Evolutionary conservation across 2,113 vertebrate genomes (phyloP), one percentile per base, ranked within the genome.

Genomic region (Lycaon pictus): DNA sequence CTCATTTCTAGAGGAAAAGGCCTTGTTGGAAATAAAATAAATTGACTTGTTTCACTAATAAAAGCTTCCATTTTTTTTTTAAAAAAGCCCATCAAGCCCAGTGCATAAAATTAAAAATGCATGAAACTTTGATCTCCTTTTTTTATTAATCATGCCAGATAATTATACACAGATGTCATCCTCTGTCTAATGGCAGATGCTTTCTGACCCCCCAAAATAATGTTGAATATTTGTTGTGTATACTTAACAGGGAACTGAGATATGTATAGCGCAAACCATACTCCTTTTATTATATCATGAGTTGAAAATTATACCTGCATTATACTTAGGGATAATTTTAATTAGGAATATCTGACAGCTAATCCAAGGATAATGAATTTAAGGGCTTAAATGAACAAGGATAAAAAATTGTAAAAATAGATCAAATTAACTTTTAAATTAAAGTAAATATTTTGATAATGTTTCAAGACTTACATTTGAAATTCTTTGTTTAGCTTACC

Each of bases 91-190:
- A 43, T 43, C 43, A 43, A 43, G 43, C 43, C 6, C 7, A 43
- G 43, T 43, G 43, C 43, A 43, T 43, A 43, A 98, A 98, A 98
- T 98, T 98, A 97, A 98, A 98, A 76, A 97, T 98, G 87, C 83
- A 95, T 96, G 80, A 98, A 98, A 97, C 95, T 87, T 98, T 98
- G 93, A 97, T 98, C 97, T 97, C 86, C 51, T 98, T 98, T 96
- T 43, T 91, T 84, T 93, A 95, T 96, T 97, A 97, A 95, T 98
- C 97, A 97, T 7, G 43, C 95, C 81, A 86, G 48, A 72, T 98
- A 97, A 98, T 98, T 98, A 97, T 48, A 95, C 93, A 74, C 32
- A 16, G 96, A 95, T 97, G 94, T 87, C 93, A 93, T 87, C 65
- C 88, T 96, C 90, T 60, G 29, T 97, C 53, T 88, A 97, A 97